phyloP scores from a whole-genome alignment of 2,888 invertebrate genomes.

The Lepidochitona cinerea region DNA sequence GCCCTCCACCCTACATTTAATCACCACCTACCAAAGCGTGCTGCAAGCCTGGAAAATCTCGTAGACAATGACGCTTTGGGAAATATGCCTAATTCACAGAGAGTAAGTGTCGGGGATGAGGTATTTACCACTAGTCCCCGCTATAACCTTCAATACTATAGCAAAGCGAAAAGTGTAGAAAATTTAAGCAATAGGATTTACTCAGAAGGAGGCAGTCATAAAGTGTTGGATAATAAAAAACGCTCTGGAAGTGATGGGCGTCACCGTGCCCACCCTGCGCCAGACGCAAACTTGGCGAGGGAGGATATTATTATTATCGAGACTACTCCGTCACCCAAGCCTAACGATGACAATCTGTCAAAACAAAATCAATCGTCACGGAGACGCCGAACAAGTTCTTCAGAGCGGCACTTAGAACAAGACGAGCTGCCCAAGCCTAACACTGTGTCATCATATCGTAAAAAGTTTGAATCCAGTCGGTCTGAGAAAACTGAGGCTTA shows the following conservation, averaged over 20 bases:
- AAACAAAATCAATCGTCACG: slow-evolving; percentile 9
- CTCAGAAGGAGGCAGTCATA: not conserved
- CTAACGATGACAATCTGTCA: not conserved
- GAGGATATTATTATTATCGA: slow-evolving; percentile 52
- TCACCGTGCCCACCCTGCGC: not conserved
- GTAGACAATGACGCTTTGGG: slow-evolving; percentile 21
- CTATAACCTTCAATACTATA: not conserved
- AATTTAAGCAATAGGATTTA: not conserved
- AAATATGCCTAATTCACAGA: not conserved
- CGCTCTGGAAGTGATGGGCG: not conserved
- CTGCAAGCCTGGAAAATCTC: slow-evolving; percentile 55
- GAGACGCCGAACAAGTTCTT: slow-evolving; percentile 7
- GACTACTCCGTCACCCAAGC: slow-evolving; percentile 22
- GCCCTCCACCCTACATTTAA: slow-evolving; percentile 1
- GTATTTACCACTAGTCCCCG: not conserved
- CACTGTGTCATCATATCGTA: slow-evolving; percentile 87
- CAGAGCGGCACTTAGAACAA: slow-evolving; percentile 16
- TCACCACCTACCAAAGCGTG: slow-evolving; percentile 34
- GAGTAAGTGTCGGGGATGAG: not conserved
- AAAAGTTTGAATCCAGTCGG: slow-evolving; percentile 80
- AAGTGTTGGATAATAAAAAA: not conserved
- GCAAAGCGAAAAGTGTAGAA: slow-evolving; percentile 16
- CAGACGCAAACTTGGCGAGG: slow-evolving; percentile 33
- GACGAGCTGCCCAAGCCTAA: slow-evolving; percentile 90
- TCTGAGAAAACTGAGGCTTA: not conserved